Percentiles rank a stretch among this genome's conserved stretches.
Evolutionary conservation across 35 echinoderm and acorn worm species (phyloP).

Genomic region (Strongylocentrotus purpuratus): DNA sequence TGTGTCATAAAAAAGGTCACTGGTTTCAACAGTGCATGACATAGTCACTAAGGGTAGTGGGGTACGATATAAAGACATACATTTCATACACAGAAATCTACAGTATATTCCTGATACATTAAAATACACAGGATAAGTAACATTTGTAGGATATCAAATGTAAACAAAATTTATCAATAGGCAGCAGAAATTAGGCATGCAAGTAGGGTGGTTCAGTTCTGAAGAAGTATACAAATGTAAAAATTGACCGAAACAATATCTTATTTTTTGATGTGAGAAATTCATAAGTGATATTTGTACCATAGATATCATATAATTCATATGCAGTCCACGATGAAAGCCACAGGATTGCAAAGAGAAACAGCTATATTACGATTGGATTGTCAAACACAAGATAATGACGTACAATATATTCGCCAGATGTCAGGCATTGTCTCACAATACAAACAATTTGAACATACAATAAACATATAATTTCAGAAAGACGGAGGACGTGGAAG

Average conservation of each 20-base stretch:
- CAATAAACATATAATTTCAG: background rate
- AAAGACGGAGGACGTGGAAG: background rate
- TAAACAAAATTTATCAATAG: too few relatives aligned
- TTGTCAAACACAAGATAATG: too few relatives aligned
- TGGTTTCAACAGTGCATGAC: background rate
- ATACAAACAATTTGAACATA: background rate
- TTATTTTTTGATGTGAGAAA: background rate
- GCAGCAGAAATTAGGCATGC: too few relatives aligned
- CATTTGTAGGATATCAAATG: too few relatives aligned
- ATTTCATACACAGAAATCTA: background rate
- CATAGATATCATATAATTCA: background rate
- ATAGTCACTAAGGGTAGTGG: background rate
- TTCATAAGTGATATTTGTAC: background rate
- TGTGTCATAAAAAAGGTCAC: background rate
- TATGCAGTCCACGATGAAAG: background rate
- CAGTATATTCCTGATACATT: background rate
- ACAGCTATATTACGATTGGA: too few relatives aligned
- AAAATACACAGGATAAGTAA: too few relatives aligned
- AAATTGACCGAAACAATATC: too few relatives aligned
- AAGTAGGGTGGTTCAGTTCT: too few relatives aligned
- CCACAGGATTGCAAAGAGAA: background rate
- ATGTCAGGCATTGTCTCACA: too few relatives aligned
- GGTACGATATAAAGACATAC: background rate
- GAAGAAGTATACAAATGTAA: background rate
- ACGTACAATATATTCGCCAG: too few relatives aligned